Conservation (phyloP, 2,888 invertebrate genomes). For the Scaptomyza tumidula region DNA sequence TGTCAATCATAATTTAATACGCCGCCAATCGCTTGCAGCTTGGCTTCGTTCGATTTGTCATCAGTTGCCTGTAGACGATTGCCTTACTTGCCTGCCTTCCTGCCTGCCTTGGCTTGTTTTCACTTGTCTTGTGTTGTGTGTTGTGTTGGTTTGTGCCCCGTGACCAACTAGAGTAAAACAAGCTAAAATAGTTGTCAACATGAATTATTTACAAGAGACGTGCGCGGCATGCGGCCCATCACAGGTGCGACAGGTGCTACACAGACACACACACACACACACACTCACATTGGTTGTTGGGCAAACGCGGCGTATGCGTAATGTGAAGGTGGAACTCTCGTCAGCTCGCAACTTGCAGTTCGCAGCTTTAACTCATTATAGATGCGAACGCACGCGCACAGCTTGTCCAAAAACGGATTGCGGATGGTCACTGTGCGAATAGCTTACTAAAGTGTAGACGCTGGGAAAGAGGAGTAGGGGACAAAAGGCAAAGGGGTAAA, state of each 20-base stretch:
- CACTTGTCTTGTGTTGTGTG: not conserved
- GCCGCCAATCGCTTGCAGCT: slow-evolving; percentile 51
- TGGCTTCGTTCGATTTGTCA: slow-evolving; percentile 51
- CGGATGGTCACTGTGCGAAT: slow-evolving; percentile 24
- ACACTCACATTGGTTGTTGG: not conserved
- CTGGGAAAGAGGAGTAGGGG: not conserved
- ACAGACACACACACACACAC: slow-evolving; percentile 14
- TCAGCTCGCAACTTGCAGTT: not conserved
- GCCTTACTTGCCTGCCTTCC: not conserved
- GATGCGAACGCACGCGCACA: slow-evolving; percentile 76
- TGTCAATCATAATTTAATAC: slow-evolving; percentile 76
- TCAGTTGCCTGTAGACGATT: slow-evolving; percentile 26
- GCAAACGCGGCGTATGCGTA: slow-evolving; percentile 57
- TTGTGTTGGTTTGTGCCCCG: slow-evolving; percentile 17
- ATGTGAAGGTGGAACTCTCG: slow-evolving; percentile 30
- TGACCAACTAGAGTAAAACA: slow-evolving; percentile 73
- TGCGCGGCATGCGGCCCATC: slow-evolving; percentile 63
- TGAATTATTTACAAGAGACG: slow-evolving; percentile 79
- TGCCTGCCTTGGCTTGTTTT: no score
- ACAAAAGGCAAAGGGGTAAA: slow-evolving; percentile 12
- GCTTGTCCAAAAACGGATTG: slow-evolving; percentile 72
- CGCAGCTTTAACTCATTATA: slow-evolving; percentile 57
- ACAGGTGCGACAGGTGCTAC: slow-evolving; percentile 56
- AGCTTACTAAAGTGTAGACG: not conserved
- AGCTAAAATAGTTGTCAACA: slow-evolving; percentile 79